These are phyloP conservation scores for Melieria picta DNA, from an alignment of 2,888 invertebrate species.

Conservation along the genomic window DNA sequence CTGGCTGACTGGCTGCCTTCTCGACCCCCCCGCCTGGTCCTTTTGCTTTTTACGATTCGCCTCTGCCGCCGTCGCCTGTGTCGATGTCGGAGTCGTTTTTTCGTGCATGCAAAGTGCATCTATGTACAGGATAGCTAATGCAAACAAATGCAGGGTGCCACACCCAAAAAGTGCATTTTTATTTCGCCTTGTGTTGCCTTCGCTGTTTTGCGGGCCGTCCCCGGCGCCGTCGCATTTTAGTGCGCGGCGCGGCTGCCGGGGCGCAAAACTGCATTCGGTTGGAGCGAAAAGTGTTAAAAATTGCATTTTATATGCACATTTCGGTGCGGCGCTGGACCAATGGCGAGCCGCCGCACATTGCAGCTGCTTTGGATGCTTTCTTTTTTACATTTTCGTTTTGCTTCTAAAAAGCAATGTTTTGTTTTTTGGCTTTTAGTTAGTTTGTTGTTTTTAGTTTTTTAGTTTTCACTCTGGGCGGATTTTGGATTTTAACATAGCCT, in stretches of 20 bases:
- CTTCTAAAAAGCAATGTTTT: slow-evolving; percentile 21
- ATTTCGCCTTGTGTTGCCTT: slow-evolving; percentile 40
- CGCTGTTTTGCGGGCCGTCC: slow-evolving; percentile 37
- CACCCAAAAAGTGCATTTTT: slow-evolving; percentile 63
- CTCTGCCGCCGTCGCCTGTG: slow-evolving; percentile 28
- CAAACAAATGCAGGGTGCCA: slow-evolving; percentile 50
- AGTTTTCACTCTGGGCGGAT: neutral
- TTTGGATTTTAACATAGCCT: too few relatives aligned
- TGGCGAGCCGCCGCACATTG: slow-evolving; percentile 19
- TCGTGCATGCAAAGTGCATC: slow-evolving; percentile 46
- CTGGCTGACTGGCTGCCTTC: neutral
- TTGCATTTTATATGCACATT: slow-evolving; percentile 63
- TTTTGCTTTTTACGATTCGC: slow-evolving; percentile 14
- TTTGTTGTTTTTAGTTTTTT: slow-evolving; percentile 14
- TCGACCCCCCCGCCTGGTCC: neutral
- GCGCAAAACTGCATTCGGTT: slow-evolving; percentile 58
- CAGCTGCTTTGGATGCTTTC: slow-evolving; percentile 7
- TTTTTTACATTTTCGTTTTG: slow-evolving; percentile 1
- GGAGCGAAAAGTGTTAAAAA: slow-evolving; percentile 53
- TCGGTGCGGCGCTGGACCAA: slow-evolving; percentile 38
- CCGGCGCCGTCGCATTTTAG: slow-evolving; percentile 43
- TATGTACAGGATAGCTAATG: slow-evolving; percentile 34
- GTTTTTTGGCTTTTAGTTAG: slow-evolving; percentile 5
- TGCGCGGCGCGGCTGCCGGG: slow-evolving; percentile 11
- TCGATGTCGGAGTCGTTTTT: slow-evolving; percentile 28